These are phyloP conservation scores for Desmodus rotundus DNA, from an alignment of 2,113 vertebrate genomes.

Conservation along the genomic window DNA sequence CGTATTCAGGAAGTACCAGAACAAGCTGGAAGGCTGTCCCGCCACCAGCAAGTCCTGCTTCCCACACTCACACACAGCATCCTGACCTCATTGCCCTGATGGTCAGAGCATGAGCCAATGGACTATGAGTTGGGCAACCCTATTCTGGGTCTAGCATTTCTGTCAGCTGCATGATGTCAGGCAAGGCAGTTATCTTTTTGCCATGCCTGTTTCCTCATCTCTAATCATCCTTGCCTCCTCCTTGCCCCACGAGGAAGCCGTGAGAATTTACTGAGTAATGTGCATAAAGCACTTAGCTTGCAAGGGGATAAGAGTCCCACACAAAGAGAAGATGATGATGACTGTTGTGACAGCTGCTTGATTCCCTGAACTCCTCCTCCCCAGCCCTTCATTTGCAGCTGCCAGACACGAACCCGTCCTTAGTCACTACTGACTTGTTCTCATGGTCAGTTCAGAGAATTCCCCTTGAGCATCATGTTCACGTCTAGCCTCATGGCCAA, in stretches of 20 bases:
- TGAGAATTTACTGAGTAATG: slow-evolving; percentile 66
- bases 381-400: slow-evolving; percentile 6
- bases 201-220: slow-evolving; percentile 49
- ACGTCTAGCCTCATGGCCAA: not conserved
- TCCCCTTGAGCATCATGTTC: not conserved
- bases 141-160: not conserved
- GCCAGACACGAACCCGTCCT: slow-evolving; percentile 29
- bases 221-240: slow-evolving; percentile 49
- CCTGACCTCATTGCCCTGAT: not conserved
- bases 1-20: not conserved
- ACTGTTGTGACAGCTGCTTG: slow-evolving; percentile 64
- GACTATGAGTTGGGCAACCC: not conserved
- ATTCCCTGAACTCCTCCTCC: not conserved
- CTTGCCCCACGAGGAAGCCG: slow-evolving; percentile 51
- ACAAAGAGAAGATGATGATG: slow-evolving; percentile 43
- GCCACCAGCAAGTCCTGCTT: not conserved
- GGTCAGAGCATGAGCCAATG: not conserved
- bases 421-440: slow-evolving; percentile 25
- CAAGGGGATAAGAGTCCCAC: slow-evolving; percentile 6
- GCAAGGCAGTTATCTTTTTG: not conserved
- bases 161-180: not conserved
- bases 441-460: slow-evolving; percentile 33
- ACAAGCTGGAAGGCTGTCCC: not conserved
- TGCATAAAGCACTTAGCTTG: slow-evolving; percentile 56
- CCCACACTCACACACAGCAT: not conserved